These are phyloP conservation scores for Theristus sp. DNA, from an alignment of 2,888 invertebrate species.

Conservation along the genomic window DNA sequence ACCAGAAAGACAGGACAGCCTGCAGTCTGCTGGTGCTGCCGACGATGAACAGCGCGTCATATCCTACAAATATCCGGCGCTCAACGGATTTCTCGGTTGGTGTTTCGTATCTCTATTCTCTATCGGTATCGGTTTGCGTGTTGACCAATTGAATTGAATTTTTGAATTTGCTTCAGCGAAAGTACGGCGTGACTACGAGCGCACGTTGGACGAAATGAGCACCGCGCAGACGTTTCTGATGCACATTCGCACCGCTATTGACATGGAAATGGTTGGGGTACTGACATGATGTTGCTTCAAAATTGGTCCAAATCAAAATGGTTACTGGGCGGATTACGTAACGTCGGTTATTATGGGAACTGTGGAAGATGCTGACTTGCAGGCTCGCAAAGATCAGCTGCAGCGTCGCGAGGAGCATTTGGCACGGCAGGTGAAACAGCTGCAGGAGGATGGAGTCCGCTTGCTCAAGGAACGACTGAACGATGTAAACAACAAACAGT, in stretches of 20 bases:
- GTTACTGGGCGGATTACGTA: too few species aligned
- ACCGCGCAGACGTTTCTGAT: constrained; percentile 51
- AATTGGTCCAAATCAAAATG: neutral
- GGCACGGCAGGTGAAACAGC: constrained; percentile 73
- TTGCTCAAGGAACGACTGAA: constrained; percentile 69
- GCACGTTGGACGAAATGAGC: constrained; percentile 53
- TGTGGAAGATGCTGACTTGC: constrained; percentile 14
- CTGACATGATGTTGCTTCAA: neutral
- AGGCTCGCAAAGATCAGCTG: constrained; percentile 59
- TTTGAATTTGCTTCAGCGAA: neutral
- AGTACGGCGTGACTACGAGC: constrained; percentile 1
- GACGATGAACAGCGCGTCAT: neutral
- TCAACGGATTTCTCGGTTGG: neutral
- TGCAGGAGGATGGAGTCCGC: constrained; percentile 76
- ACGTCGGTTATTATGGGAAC: too few species aligned
- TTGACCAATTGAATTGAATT: neutral
- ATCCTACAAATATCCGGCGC: neutral
- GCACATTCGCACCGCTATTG: constrained; percentile 54
- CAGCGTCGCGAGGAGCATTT: constrained; percentile 62
- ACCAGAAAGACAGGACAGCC: too few species aligned
- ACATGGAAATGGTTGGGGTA: constrained; percentile 48
- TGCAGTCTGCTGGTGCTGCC: neutral
- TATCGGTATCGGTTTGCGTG: neutral
- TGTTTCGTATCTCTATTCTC: neutral
- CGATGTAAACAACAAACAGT: constrained; percentile 36